Conservation (phyloP, 2,113 vertebrate genomes). For the Carassius auratus region DNA sequence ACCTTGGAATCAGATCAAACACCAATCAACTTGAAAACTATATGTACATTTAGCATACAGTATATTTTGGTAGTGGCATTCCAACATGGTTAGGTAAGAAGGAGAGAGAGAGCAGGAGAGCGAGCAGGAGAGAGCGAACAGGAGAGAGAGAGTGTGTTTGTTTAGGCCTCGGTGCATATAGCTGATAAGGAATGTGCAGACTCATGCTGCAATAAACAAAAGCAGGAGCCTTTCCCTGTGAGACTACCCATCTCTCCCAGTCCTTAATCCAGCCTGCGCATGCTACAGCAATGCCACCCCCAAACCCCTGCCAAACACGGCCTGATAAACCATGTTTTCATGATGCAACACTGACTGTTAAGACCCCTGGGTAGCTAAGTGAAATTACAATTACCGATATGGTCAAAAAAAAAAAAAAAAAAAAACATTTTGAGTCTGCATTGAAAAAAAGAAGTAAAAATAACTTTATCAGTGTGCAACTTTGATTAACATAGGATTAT, state of each 20-base stretch:
- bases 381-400: neutral
- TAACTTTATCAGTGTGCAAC: neutral
- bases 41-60: neutral
- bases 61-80: neutral
- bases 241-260: slow-evolving; percentile 38
- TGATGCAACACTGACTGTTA: neutral
- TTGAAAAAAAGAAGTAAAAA: neutral
- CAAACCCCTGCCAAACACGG: neutral
- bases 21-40: neutral
- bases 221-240: slow-evolving; percentile 29
- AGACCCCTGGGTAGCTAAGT: neutral
- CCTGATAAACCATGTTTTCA: slow-evolving; percentile 39
- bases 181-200: slow-evolving; percentile 53
- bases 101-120: neutral
- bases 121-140: neutral
- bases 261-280: slow-evolving; percentile 35
- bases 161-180: slow-evolving; percentile 39
- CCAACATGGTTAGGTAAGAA: neutral
- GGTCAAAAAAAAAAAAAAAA: neutral
- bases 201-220: slow-evolving; percentile 47
- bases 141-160: neutral
- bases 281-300: slow-evolving; percentile 47
- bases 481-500: slow-evolving; percentile 26
- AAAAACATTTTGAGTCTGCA: neutral
- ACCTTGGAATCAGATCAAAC: too few relatives aligned